Base-by-base conservation (phyloP, 2,797 vertebrate species). In the Hippoglossus hippoglossus region DNA sequence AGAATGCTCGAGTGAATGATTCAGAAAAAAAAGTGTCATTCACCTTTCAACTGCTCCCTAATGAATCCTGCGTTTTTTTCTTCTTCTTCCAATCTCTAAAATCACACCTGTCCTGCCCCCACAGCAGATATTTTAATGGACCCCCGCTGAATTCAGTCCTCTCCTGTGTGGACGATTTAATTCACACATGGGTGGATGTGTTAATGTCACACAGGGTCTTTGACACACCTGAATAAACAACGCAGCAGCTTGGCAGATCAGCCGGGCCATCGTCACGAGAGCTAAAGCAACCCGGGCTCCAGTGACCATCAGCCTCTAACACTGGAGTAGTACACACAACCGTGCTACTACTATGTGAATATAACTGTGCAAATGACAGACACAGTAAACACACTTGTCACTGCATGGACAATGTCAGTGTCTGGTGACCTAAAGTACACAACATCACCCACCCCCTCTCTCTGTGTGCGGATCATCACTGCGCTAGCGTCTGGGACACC, bases 351-450 rank as follows among this genome's bases (percentile, higher is more conserved):
- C 44, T 6, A 19, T 19, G 78, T 51, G 62, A 70, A 61, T 65
- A 25, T 49, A 15, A 54, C 59, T 18, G 61, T 52, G 26, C 63
- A 63, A 67, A 73, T 70, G 46, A 74, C 70, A 71, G 54, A 71
- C 51, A 59, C 65, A 76, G 67, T 67, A 67, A 75, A 83, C 67
- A 71, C 77, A 84, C 68, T 88, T 80, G 78, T 86, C 60, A 65
- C 53, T 76, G 81, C 62, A 75, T 80, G 79, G 81, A 77, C 85
- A 84, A 76, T 83, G 83, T 79, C 80, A 66, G 85, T 85, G 84
- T 87, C 85, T 90, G 83, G 81, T 89, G 87, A 87, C 80, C 86
- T 53, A 88, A 88, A 92, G 91, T 84, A 90, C 85, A 91, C 79
- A 87, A 54, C 82, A 47, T 69, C 31, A 1, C 80, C 81, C 63